Conservation (phyloP, 2,888 invertebrate genomes). For the Hermodice carunculata region DNA sequence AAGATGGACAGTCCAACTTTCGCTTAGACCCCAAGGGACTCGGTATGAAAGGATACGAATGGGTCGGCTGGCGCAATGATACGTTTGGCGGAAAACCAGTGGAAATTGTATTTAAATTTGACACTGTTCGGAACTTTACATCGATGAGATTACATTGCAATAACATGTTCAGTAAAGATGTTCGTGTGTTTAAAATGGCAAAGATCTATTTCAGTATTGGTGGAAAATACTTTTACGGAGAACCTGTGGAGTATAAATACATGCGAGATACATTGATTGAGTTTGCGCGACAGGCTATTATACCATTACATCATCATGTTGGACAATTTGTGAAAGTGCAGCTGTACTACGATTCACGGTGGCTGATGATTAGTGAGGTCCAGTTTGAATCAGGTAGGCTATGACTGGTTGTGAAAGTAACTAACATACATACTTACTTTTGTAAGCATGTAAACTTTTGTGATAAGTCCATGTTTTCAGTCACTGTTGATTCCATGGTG, state of each 20-base stretch:
- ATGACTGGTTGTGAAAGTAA: no score
- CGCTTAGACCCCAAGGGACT: constrained; percentile 76
- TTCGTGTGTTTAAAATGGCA: constrained; percentile 83
- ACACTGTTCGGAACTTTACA: constrained; percentile 87
- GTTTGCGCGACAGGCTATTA: constrained; percentile 83
- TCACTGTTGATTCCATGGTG: no score
- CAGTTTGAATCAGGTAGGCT: constrained; percentile 86
- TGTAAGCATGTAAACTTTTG: no score
- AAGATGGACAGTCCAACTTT: constrained; percentile 82
- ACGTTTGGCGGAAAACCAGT: constrained; percentile 77
- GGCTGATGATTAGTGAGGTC: constrained; percentile 92
- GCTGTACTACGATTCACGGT: constrained; percentile 83
- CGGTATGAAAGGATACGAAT: constrained; percentile 79
- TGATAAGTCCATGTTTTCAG: no score
- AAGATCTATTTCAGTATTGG: constrained; percentile 81
- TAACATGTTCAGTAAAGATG: constrained; percentile 87
- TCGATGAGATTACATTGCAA: constrained; percentile 85
- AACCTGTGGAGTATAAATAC: constrained; percentile 77
- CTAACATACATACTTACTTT: no score
- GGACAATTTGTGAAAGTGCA: constrained; percentile 84
- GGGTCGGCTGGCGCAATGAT: constrained; percentile 86
- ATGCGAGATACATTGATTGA: constrained; percentile 85
- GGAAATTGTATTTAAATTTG: constrained; percentile 88
- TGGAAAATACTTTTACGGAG: constrained; percentile 82
- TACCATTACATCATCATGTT: constrained; percentile 85